Evolutionary conservation across 2,888 invertebrate species (phyloP), one percentile per base, ranked within the genome.

Genomic region (Drosophila algonquin): DNA sequence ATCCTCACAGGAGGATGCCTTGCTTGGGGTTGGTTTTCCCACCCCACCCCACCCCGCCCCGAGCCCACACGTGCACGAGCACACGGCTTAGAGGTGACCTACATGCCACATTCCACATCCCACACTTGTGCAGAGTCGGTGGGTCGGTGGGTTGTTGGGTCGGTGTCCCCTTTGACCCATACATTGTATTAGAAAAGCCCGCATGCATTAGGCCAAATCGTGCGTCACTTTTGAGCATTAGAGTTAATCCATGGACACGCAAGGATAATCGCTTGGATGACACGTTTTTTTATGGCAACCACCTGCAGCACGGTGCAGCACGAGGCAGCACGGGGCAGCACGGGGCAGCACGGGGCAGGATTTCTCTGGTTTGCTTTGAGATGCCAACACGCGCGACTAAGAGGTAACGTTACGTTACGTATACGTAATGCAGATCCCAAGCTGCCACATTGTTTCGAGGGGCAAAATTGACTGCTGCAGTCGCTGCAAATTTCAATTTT

Each of bases 211-310:
- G 87, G 83, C 44, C 82, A 88, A 68, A 80, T 92, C 69, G 74
- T 92, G n/a, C 83, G 80, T 62, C 90, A 90, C 75, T 92, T 92
- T 90, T 68, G 75, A 89, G 59, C 76, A 75, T 92, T 16, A 87
- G 77, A 70, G 75, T 88, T 60, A 91, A 91, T 84, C 80, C 78
- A 60, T 85, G 83, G 73, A 90, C 88, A 68, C 89, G 87, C 58
- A 88, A 75, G 77, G 91, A 86, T 78, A 90, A 89, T 81, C 81
- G 67, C 70, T 76, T 83, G 64, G 90, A 87, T 84, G 90, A 77
- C 53, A 87, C 70, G 63, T 77, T 67, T 77, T 77, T 90, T 88
- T 77, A 78, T 88, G 48, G 77, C 78, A 8, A 44, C 70, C 32
- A 69, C 87, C 5, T 30, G 21, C 21, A 21, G 21, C 21, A 21